Base-by-base conservation (phyloP, 2,113 vertebrate species). In the Limnothrissa miodon region DNA sequence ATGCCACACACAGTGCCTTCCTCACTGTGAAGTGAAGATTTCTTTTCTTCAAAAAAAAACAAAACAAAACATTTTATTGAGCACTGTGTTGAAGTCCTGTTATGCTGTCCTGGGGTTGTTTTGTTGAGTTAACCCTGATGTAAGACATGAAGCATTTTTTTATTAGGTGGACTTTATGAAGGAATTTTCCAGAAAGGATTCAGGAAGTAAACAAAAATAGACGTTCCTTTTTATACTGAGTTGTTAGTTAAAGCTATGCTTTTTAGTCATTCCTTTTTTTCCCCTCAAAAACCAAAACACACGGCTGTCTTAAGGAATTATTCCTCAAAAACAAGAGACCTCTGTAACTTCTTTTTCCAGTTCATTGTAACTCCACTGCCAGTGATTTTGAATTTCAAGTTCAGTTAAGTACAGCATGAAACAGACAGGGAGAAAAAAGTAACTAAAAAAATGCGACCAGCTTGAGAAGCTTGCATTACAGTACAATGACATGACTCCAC, bases 131-230 rank as follows among this genome's bases (percentile, higher is more conserved):
- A 70, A 33, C 62, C 33, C 62, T 70, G 62, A 70, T 70, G 62
- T 70, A 33, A 70, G 62, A 70, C 62, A 36, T 70, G 62, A 70
- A 70, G 62, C 62, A 70, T 70, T 70, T 70, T n/a, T 70, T 70
- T 70, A 70, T 70, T 70, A 70, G 62, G 62, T 70, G 62, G 62
- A 70, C 29, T 36, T 70, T 70, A 70, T 70, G 62, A 70, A 70
- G 62, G 62, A 66, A 70, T 70, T 70, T 70, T 70, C 62, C 62
- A 70, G 62, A 70, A 70, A 70, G 62, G 29, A 36, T 70, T 70
- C 25, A 70, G 62, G 62, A 70, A 70, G 62, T 70, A 70, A 70
- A 70, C 62, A 70, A 70, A 70, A 70, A 70, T 70, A 70, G 62
- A 70, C 29, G 62, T 70, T 70, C 25, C 62, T 70, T 29, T 70